Evolutionary conservation across 2,797 vertebrate species (phyloP).

Genomic region (Tangara arthus): DNA sequence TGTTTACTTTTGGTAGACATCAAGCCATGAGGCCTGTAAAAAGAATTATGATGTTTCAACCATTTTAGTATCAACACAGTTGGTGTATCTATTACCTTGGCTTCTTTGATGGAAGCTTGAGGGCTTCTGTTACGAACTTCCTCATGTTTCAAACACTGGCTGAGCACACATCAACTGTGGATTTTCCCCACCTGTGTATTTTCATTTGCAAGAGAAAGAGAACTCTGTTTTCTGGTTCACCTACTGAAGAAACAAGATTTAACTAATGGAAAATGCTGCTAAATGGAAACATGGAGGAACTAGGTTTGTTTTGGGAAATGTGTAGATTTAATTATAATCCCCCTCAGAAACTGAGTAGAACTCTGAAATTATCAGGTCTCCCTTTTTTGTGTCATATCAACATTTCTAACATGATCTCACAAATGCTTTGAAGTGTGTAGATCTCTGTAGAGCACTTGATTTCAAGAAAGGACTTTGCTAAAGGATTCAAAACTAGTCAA

Average conservation of each 20-base stretch:
- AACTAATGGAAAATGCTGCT: neutral
- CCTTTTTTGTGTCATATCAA: neutral
- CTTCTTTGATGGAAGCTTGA: neutral
- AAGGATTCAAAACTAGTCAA: neutral
- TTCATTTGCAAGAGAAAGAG: neutral
- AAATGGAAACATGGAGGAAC: neutral
- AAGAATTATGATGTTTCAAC: constrained; percentile 34
- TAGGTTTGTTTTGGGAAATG: neutral
- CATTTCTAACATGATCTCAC: neutral
- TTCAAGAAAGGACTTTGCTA: neutral
- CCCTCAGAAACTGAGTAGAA: neutral
- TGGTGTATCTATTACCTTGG: constrained; percentile 16
- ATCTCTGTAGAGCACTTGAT: neutral
- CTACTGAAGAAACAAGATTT: neutral
- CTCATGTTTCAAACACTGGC: neutral
- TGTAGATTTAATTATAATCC: neutral
- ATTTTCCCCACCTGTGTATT: neutral
- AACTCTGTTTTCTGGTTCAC: neutral
- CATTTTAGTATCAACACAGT: neutral
- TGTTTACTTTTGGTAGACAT: constrained; percentile 15
- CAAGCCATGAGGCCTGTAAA: constrained; percentile 28
- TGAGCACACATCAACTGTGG: neutral
- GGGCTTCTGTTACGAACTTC: neutral
- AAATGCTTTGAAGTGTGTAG: neutral
- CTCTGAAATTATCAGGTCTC: neutral